These are phyloP conservation scores for Aspidapion aeneum DNA, from an alignment of 2,888 invertebrate genomes.

Conservation along the genomic window DNA sequence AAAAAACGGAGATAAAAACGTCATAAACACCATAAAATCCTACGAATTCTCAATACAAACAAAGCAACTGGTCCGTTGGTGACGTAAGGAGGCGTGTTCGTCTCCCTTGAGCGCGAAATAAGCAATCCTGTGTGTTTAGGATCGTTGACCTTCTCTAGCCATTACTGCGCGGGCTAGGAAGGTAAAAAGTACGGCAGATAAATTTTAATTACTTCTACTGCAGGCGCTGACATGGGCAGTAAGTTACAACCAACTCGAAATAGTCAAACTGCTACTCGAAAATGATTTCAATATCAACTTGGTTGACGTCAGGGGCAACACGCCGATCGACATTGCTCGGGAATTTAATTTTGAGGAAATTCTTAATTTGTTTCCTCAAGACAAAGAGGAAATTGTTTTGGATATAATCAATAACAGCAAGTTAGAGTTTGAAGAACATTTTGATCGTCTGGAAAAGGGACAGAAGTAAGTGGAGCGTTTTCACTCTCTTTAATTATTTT, in stretches of 20 bases:
- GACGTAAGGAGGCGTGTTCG: too few relatives aligned
- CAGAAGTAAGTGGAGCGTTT: conserved; percentile 30
- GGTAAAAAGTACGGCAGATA: too few relatives aligned
- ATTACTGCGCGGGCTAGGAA: too few relatives aligned
- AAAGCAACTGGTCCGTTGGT: too few relatives aligned
- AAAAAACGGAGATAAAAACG: too few relatives aligned
- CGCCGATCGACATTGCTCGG: conserved; percentile 53
- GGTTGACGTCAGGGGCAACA: conserved; percentile 52
- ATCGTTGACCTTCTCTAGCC: too few relatives aligned
- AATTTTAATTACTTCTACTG: too few relatives aligned
- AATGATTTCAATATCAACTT: conserved; percentile 52
- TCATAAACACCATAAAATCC: too few relatives aligned
- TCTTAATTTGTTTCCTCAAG: conserved; percentile 47
- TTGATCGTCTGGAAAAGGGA: conserved; percentile 21
- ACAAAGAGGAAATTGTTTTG: conserved; percentile 38
- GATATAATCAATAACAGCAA: conserved; percentile 18
- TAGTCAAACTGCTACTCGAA: conserved; percentile 54
- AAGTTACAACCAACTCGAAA: conserved; percentile 53
- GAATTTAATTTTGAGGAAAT: conserved; percentile 53
- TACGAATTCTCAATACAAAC: too few relatives aligned
- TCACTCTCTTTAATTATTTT: too few relatives aligned
- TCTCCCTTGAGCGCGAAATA: too few relatives aligned
- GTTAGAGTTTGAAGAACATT: conserved; percentile 32
- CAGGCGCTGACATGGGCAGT: conserved; percentile 64
- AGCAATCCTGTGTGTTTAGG: too few relatives aligned